Base-by-base conservation (phyloP, 2,888 invertebrate species). In the Thelaira solivaga region DNA sequence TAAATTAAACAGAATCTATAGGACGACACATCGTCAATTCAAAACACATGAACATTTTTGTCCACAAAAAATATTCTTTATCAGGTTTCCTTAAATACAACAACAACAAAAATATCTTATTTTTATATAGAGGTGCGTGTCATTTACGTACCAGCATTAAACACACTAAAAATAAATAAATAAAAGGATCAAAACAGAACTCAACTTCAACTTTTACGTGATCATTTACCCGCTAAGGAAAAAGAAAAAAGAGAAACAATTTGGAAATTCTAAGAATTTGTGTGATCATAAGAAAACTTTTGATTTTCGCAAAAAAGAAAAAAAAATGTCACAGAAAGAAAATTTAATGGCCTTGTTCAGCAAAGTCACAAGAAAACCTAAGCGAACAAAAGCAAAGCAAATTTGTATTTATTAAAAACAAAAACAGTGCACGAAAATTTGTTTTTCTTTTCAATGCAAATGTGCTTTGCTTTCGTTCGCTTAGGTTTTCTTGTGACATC, bases 21-120 rank as follows among this genome's bases (percentile, higher is more conserved):
- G 22, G 43, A 57, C n/a, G n/a, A n/a, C 26, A 74, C 34, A 62
- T 71, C 68, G 55, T 57, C 49, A 68, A 68, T 62, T 47, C 62
- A 68, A 13, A 74, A 45, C 29, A 61, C 29, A 69, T 49, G 43
- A 49, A 64, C 8, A 53, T 75, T 67, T 45, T 74, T 65, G 11
- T 57, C 10, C 41, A 47, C 53, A 72, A 62, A 55, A 55, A 61
- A n/a, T n/a, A n/a, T n/a, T n/a, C n/a, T n/a, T n/a, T n/a, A n/a
- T n/a, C n/a, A n/a, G n/a, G n/a, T n/a, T n/a, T n/a, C n/a, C n/a
- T n/a, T n/a, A n/a, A n/a, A 18, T 13, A 5, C 1, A 6, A 41
- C 34, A 34, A 34, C 8, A 11, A 34, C n/a, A 7, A 2, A 34
- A 2, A 7, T 34, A 34, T 34, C 10, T 34, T 26, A 24, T 11